Conservation (phyloP, 2,888 invertebrate genomes). For the Pogonocherus hispidulus region DNA sequence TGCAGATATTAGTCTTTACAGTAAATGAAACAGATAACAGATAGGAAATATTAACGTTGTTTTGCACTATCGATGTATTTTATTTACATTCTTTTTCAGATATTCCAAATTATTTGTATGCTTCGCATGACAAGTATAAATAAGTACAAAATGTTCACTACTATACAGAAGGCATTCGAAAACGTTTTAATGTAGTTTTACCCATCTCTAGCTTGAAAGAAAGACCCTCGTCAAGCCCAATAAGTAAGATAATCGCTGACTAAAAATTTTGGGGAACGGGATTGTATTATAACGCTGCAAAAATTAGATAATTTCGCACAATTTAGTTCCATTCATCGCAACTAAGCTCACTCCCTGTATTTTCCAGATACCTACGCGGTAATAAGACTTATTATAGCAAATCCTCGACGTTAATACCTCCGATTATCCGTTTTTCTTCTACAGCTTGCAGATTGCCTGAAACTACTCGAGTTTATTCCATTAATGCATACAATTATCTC, state of each 20-base stretch:
- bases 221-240: too few species aligned
- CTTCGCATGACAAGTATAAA: neutral
- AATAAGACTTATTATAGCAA: neutral
- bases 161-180: too few species aligned
- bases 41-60: constrained; percentile 29
- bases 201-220: too few species aligned
- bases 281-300: too few species aligned
- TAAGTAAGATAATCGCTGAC: too few species aligned
- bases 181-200: too few species aligned
- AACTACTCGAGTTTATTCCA: constrained; percentile 12
- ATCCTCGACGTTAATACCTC: neutral
- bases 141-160: too few species aligned
- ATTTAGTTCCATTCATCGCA: too few species aligned
- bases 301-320: too few species aligned
- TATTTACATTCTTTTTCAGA: constrained; percentile 23
- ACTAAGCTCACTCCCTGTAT: neutral
- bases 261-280: too few species aligned
- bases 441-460: constrained; percentile 2
- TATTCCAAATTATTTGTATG: constrained; percentile 11
- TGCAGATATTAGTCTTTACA: too few species aligned
- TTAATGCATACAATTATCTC: constrained; percentile 28
- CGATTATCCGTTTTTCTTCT: constrained; percentile 14
- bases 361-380: neutral
- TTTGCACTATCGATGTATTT: constrained; percentile 7
- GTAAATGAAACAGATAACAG: too few species aligned